phyloP scores from a whole-genome alignment of 2,888 invertebrate species.

The Heliconius cydno region DNA sequence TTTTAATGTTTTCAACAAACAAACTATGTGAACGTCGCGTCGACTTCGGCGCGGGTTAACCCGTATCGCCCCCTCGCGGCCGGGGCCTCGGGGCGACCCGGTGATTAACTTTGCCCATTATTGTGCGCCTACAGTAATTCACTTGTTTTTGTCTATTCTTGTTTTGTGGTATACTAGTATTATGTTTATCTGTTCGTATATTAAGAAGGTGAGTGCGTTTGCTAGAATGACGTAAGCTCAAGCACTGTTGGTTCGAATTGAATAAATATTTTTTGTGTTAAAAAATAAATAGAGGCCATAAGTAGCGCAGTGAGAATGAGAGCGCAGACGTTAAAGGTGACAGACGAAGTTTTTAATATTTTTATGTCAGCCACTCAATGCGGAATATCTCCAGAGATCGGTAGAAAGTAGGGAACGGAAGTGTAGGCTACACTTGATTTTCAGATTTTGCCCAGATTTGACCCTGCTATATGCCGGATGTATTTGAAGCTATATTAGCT shows the following conservation, averaged over 20 bases:
- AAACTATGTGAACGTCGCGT: slow-evolving; percentile 26
- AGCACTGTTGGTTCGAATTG: too few relatives aligned
- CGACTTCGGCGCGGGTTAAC: slow-evolving; percentile 35
- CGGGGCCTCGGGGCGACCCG: slow-evolving; percentile 19
- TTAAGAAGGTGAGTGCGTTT: not conserved
- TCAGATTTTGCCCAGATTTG: too few relatives aligned
- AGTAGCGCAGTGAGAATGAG: too few relatives aligned
- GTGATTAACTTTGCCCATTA: slow-evolving; percentile 43
- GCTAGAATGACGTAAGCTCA: not conserved
- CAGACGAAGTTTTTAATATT: too few relatives aligned
- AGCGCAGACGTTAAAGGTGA: not conserved
- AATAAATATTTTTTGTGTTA: too few relatives aligned
- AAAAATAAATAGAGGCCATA: too few relatives aligned
- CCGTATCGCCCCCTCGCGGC: slow-evolving; percentile 32
- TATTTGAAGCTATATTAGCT: too few relatives aligned
- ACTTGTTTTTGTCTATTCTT: slow-evolving; percentile 35
- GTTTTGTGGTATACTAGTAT: not conserved
- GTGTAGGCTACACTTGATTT: too few relatives aligned
- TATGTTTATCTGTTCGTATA: not conserved
- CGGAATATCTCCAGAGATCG: too few relatives aligned
- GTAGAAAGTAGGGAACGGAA: too few relatives aligned
- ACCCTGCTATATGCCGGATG: too few relatives aligned
- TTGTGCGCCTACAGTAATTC: slow-evolving; percentile 37
- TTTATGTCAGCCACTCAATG: not conserved
- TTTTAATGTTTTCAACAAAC: slow-evolving; percentile 34